Evolutionary conservation across 1,140 invertebrate genomes (phyloP).

Genomic region (Euwallacea fornicatus): DNA sequence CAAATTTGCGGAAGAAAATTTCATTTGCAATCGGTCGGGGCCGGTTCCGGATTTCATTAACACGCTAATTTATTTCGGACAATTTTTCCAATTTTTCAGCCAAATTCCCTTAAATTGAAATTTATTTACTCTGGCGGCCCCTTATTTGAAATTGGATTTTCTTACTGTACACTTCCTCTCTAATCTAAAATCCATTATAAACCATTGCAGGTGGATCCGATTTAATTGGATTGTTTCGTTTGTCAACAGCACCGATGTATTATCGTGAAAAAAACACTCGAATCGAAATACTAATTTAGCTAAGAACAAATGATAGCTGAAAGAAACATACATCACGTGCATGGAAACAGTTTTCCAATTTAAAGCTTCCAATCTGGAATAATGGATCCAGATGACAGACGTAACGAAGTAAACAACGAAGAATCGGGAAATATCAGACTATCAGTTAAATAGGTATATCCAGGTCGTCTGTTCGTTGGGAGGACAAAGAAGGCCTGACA

Average conservation of each 20-base stretch:
- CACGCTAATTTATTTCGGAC: slow-evolving; percentile 9
- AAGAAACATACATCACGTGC: background rate
- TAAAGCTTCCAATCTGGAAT: background rate
- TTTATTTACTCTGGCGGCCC: too few relatives aligned
- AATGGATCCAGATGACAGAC: slow-evolving; percentile 5
- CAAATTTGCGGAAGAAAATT: background rate
- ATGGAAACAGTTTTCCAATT: background rate
- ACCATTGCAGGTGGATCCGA: too few relatives aligned
- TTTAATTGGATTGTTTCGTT: too few relatives aligned
- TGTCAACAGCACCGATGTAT: too few relatives aligned
- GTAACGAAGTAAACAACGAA: background rate
- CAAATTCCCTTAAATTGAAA: too few relatives aligned
- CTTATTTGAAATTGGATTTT: too few relatives aligned
- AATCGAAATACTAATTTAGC: too few relatives aligned
- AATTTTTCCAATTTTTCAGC: slow-evolving; percentile 3
- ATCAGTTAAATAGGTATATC: slow-evolving; percentile 6
- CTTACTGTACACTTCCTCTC: too few relatives aligned
- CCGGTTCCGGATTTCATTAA: slow-evolving; percentile 1
- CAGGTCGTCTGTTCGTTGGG: slow-evolving; percentile 14
- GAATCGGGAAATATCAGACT: slow-evolving; percentile 9
- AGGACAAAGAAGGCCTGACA: background rate
- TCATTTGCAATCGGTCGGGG: background rate
- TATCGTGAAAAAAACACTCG: too few relatives aligned
- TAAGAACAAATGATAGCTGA: too few relatives aligned
- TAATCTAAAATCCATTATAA: too few relatives aligned